Evolutionary conservation across 2,797 vertebrate genomes (phyloP).

Genomic region (Silurus lanzhouensis): DNA sequence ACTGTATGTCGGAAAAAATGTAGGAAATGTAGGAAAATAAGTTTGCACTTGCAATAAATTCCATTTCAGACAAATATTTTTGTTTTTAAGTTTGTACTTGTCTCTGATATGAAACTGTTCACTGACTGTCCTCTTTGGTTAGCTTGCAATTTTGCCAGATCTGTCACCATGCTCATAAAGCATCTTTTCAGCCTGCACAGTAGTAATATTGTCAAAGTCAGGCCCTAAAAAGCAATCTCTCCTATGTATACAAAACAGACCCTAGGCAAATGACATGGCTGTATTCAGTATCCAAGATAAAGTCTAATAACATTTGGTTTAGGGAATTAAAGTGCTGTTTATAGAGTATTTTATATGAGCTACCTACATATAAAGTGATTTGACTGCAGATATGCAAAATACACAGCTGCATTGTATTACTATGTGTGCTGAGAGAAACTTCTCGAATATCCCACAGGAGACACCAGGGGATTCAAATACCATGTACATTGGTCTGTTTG

Average conservation of each 20-base stretch:
- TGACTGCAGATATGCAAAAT: not conserved
- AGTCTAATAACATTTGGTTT: not conserved
- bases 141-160: not conserved
- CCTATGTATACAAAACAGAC: not conserved
- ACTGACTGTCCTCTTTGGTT: not conserved
- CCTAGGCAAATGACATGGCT: not conserved
- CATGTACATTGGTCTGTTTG: not conserved
- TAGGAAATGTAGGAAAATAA: not conserved
- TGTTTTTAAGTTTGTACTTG: not conserved
- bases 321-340: not conserved
- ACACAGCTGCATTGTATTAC: not conserved
- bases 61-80: not conserved
- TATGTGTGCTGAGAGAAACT: not conserved
- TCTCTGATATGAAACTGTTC: not conserved
- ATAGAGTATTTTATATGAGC: not conserved
- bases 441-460: not conserved
- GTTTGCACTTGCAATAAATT: not conserved
- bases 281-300: conserved; percentile 1
- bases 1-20: not conserved
- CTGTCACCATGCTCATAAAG: not conserved
- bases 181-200: not conserved
- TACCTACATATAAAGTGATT: not conserved
- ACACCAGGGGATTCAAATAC: not conserved
- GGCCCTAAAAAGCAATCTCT: not conserved
- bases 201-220: not conserved